A percentile compares a stretch with the other conserved stretches of the same genome.
These are phyloP conservation scores for Agapornis canus DNA, from an alignment of 2,797 vertebrate species.

Conservation along the genomic window DNA sequence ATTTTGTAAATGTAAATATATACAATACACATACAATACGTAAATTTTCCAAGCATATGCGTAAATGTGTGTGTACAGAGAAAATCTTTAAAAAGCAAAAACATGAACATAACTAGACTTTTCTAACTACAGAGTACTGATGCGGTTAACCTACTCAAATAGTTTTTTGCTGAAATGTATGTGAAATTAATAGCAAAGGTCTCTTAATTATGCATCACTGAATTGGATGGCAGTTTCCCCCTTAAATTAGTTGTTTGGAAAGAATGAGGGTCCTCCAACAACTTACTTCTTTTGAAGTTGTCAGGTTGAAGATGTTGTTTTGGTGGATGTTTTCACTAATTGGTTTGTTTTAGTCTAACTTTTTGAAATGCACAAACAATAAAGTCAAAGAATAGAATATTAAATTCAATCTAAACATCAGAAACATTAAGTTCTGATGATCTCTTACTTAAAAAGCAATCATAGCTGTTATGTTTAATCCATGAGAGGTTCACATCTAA, in stretches of 20 bases:
- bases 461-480: neutral
- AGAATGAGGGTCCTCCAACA: neutral
- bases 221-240: neutral
- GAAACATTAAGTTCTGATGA: neutral
- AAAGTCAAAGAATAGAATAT: neutral
- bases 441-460: constrained; percentile 7
- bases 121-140: neutral
- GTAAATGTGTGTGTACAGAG: neutral
- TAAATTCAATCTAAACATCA: neutral
- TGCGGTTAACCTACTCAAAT: neutral
- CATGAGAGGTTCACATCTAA: neutral
- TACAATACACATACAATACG: neutral
- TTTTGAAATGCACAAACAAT: neutral
- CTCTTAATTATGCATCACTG: neutral
- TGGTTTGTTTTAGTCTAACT: neutral
- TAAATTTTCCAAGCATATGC: neutral
- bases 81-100: neutral
- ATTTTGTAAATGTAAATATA: neutral
- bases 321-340: neutral
- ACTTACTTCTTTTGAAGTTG: constrained; percentile 35
- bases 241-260: neutral
- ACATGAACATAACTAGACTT: neutral
- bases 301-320: constrained; percentile 31
- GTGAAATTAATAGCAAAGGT: neutral
- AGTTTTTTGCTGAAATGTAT: neutral